Conservation (phyloP, 2,888 invertebrate species). For the Agrochola lota region DNA sequence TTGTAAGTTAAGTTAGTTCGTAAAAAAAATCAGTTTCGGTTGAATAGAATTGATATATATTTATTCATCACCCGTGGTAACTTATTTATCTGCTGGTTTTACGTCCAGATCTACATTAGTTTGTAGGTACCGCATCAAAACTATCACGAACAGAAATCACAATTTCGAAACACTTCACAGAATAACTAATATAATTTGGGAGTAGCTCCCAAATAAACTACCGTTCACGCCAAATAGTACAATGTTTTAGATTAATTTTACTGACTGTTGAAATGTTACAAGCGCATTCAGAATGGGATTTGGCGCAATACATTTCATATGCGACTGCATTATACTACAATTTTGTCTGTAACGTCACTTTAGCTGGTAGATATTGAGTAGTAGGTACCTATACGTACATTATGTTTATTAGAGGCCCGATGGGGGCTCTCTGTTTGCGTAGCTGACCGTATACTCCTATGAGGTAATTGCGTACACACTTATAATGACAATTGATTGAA, state of each 20-base stretch:
- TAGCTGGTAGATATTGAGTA: not conserved
- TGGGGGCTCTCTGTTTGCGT: not conserved
- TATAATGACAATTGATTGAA: not conserved
- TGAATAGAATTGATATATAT: not conserved
- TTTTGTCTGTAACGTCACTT: conserved; percentile 7
- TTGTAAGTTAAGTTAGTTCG: no score
- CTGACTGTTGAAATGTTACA: conserved; percentile 42
- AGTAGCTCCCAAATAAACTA: conserved; percentile 26
- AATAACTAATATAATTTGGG: conserved; percentile 21
- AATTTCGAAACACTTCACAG: conserved; percentile 41
- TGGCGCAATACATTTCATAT: conserved; percentile 24
- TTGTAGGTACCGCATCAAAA: not conserved
- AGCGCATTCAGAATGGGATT: conserved; percentile 32
- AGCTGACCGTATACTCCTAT: not conserved
- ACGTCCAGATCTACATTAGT: not conserved
- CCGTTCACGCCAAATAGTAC: conserved; percentile 7
- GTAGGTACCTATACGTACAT: not conserved
- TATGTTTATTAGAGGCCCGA: not conserved
- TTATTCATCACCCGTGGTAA: not conserved
- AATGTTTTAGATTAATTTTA: conserved; percentile 39
- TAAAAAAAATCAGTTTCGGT: not conserved
- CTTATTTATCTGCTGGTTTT: not conserved
- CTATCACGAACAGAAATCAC: conserved; percentile 10
- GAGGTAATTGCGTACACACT: not conserved
- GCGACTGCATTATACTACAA: conserved; percentile 20